Evolutionary conservation across 2,797 vertebrate species (phyloP).

Genomic region (Xerus rutilus): DNA sequence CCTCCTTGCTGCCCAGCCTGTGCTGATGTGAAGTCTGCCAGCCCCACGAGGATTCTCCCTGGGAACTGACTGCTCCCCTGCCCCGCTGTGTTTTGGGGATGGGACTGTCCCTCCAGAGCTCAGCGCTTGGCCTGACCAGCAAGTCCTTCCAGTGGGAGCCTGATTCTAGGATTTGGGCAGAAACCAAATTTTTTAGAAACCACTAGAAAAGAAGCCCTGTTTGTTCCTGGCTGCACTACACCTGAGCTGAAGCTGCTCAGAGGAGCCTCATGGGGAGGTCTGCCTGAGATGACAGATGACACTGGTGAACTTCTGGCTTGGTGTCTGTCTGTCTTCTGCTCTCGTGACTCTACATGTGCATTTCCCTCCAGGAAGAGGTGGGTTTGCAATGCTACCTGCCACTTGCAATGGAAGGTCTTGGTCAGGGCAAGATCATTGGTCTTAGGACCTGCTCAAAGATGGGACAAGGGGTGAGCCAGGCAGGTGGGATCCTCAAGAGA

Average conservation of each 20-base stretch:
- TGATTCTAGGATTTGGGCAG: not conserved
- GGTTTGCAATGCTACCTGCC: not conserved
- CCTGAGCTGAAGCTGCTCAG: accelerated
- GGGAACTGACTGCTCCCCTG: not conserved
- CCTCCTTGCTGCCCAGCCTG: not conserved
- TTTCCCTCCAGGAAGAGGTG: not conserved
- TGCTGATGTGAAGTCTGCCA: not conserved
- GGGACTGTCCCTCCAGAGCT: accelerated
- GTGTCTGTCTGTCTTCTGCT: no score
- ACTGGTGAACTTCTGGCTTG: not conserved
- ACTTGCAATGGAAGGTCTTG: accelerated
- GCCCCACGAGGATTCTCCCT: accelerated
- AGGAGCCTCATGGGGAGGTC: accelerated
- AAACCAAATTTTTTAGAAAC: not conserved
- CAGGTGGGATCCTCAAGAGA: not conserved
- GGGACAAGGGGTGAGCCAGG: accelerated
- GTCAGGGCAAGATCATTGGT: accelerated
- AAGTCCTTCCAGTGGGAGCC: not conserved
- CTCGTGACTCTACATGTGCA: no score
- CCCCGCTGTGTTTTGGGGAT: accelerated
- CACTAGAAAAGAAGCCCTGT: accelerated
- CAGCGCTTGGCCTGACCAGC: not conserved
- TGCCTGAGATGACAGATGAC: accelerated
- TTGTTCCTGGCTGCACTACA: no score
- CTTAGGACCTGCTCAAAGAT: not conserved